Base-by-base conservation (phyloP, 2,888 invertebrate species). In the Drosophila diplacantha region DNA sequence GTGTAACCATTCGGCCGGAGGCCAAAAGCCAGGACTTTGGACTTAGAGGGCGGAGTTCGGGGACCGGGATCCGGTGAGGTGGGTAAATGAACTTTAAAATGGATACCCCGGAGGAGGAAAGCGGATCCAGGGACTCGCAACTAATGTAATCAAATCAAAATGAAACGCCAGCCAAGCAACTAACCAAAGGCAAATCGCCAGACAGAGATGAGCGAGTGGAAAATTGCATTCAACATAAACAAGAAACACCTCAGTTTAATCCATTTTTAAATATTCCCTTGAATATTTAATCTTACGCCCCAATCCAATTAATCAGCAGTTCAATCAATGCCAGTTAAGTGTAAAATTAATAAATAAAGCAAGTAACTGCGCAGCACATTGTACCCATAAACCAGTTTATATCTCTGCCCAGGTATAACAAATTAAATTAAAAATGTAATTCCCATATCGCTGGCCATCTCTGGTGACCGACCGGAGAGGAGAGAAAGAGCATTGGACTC, bases 141-240 rank as follows among this genome's bases (percentile, higher is more conserved):
- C 59, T 82, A 82, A 82, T 81, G 82, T 82, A 80, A 80, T 80
- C 80, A 80, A 77, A 80, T 78, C 81, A 74, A 73, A 73, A 69
- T 73, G 67, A 74, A 66, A 67, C 60, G 63, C 50, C 63, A 63
- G 63, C 74, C 71, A 61, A 71, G 63, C 55, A 71, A 62, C 73
- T 69, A 71, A 63, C 62, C 64, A 58, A 63, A 73, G 67, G 72
- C 70, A 74, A 75, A 55, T 74, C 59, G 51, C 51, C 64, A 59
- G 53, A 38, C 35, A 43, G 66, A 59, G 61, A 61, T 43, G 61
- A 43, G 51, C 52, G 22, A 32, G 38, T 37, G 44, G 24, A 29
- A 47, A 47, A 20, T 35, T 29, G 35, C 18, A 47, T 18, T 26
- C 8, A n/a, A 41, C 9, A n/a, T n/a, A 9, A 9, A 20, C 14